These are phyloP conservation scores for Cassiopea andromeda DNA, from an alignment of 30 jellyfish, hydroid and myxozoan species.

Conservation along the genomic window DNA sequence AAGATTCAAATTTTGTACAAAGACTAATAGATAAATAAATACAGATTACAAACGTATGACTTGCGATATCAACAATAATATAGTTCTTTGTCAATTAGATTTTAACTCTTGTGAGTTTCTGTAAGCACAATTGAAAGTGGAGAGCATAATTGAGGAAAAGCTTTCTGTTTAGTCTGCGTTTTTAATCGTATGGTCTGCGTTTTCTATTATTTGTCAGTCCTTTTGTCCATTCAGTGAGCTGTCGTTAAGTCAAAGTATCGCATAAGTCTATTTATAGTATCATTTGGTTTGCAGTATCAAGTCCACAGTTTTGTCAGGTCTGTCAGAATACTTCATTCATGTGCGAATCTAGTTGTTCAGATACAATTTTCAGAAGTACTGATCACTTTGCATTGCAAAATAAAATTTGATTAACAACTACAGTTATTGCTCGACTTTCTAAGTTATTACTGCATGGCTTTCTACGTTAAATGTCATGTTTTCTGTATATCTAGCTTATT, in stretches of 20 bases:
- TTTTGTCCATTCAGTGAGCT: too few relatives aligned
- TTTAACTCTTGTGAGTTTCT: not conserved
- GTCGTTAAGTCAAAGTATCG: not conserved
- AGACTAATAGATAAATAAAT: slow-evolving; percentile 5
- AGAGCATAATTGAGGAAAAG: too few relatives aligned
- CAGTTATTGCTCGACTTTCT: too few relatives aligned
- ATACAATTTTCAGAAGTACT: not conserved
- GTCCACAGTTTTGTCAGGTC: not conserved
- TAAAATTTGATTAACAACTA: not conserved
- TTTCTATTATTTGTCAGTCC: too few relatives aligned
- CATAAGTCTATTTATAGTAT: too few relatives aligned
- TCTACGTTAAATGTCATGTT: not conserved
- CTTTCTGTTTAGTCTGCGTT: too few relatives aligned
- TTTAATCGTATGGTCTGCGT: too few relatives aligned
- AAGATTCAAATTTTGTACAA: not conserved
- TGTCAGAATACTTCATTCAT: not conserved
- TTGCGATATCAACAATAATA: not conserved
- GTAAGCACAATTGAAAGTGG: too few relatives aligned
- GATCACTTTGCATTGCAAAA: not conserved
- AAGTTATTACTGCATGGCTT: not conserved
- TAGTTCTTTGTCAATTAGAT: not conserved
- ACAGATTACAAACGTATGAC: not conserved
- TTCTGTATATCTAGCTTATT: not conserved
- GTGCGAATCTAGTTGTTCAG: not conserved
- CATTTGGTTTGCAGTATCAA: not conserved